These are phyloP conservation scores for Rallus limicola DNA, from an alignment of 2,113 vertebrate genomes.

Conservation along the genomic window DNA sequence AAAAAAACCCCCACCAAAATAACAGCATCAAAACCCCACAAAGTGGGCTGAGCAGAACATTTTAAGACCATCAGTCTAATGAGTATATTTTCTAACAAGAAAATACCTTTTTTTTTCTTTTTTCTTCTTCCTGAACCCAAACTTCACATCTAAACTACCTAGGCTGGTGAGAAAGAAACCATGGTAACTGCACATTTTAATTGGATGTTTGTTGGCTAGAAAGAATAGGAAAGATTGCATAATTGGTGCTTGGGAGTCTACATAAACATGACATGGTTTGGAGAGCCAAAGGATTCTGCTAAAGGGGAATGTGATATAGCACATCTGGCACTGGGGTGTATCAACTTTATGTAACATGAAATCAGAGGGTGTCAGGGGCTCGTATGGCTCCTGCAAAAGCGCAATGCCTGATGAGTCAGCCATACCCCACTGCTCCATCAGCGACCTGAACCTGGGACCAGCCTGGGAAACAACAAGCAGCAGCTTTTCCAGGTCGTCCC, in stretches of 20 bases:
- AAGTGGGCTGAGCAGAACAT: not conserved
- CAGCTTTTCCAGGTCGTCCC: not conserved
- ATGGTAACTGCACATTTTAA: constrained; percentile 43
- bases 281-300: not conserved
- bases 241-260: constrained; percentile 1
- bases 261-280: not conserved
- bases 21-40: not conserved
- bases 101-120: not conserved
- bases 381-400: not conserved
- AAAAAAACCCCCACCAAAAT: not conserved
- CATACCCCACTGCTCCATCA: not conserved
- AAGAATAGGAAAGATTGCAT: constrained; percentile 16
- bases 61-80: not conserved
- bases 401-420: not conserved
- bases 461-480: not conserved
- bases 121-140: not conserved
- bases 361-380: not conserved
- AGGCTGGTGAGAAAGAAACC: constrained; percentile 38
- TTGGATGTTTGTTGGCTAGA: constrained; percentile 18
- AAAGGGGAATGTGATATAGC: not conserved
- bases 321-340: not conserved
- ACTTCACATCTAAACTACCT: constrained; percentile 2
- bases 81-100: not conserved
- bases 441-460: rapidly evolving
- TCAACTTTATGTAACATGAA: not conserved